Percentiles rank a stretch among this genome's conserved stretches.
Conservation (phyloP, 2,888 invertebrate species). For the Caenorhabditis zanzibari region DNA sequence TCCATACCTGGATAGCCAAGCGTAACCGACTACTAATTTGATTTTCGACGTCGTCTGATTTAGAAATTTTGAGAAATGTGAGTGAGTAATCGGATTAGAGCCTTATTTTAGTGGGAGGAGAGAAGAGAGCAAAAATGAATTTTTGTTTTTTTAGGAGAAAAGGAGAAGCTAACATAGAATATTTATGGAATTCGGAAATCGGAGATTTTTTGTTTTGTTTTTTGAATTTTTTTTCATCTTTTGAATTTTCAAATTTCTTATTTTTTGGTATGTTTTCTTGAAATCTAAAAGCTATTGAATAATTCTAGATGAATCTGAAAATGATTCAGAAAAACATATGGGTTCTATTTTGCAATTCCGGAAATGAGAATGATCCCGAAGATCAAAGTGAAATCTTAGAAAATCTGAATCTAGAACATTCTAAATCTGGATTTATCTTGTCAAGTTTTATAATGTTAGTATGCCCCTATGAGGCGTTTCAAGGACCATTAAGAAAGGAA, state of each 20-base stretch:
- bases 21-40: constrained; percentile 24
- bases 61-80: not conserved
- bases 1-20: constrained; percentile 24
- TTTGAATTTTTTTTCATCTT: not conserved
- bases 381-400: constrained; percentile 3
- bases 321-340: constrained; percentile 5
- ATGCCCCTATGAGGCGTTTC: not conserved
- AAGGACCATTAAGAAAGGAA: not conserved
- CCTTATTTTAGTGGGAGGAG: not conserved
- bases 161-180: not conserved
- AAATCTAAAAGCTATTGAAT: constrained; percentile 14
- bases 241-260: not conserved
- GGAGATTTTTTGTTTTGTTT: no score
- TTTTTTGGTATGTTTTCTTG: not conserved
- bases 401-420: no score
- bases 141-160: not conserved
- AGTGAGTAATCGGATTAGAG: constrained; percentile 24
- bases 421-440: not conserved
- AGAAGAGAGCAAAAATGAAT: constrained; percentile 18
- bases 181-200: not conserved
- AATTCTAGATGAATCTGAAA: constrained; percentile 12
- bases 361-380: not conserved
- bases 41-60: not conserved
- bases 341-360: not conserved
- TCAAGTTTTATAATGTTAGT: not conserved